phyloP scores from a whole-genome alignment of 2,797 vertebrate species.

The Sebastes taczanowskii region DNA sequence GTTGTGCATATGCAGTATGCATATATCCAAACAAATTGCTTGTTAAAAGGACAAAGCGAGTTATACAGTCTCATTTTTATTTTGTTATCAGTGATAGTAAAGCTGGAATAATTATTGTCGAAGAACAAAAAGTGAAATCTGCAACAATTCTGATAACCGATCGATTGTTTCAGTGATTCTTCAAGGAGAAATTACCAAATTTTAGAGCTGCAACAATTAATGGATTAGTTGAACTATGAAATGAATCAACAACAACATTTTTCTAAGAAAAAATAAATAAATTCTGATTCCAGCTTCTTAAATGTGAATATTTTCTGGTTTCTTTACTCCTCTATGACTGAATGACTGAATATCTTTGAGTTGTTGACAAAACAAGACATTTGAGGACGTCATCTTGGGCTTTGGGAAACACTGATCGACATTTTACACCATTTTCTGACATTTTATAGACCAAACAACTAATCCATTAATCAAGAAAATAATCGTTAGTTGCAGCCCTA shows the following conservation, averaged over 20 bases:
- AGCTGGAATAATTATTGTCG: not conserved
- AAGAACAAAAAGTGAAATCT: not conserved
- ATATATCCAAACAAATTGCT: not conserved
- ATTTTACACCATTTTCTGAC: not conserved
- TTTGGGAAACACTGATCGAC: too few relatives aligned
- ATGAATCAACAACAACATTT: too few relatives aligned
- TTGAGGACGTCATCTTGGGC: too few relatives aligned
- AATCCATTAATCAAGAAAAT: not conserved
- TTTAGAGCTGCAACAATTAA: too few relatives aligned
- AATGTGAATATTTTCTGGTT: too few relatives aligned
- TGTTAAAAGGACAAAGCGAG: not conserved
- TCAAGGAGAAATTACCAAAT: not conserved
- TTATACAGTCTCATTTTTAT: not conserved
- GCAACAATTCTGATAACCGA: not conserved
- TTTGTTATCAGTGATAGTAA: not conserved
- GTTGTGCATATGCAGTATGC: not conserved
- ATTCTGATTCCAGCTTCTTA: too few relatives aligned
- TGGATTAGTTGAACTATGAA: too few relatives aligned
- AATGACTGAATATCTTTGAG: too few relatives aligned
- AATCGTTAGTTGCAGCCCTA: too few relatives aligned
- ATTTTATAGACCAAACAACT: not conserved
- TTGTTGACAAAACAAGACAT: too few relatives aligned
- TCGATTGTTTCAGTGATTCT: not conserved
- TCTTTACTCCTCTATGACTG: too few relatives aligned
- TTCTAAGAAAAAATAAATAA: too few relatives aligned